phyloP scores from a whole-genome alignment of 92 coral and sea anemone genomes.

The Phymanthus crucifer region DNA sequence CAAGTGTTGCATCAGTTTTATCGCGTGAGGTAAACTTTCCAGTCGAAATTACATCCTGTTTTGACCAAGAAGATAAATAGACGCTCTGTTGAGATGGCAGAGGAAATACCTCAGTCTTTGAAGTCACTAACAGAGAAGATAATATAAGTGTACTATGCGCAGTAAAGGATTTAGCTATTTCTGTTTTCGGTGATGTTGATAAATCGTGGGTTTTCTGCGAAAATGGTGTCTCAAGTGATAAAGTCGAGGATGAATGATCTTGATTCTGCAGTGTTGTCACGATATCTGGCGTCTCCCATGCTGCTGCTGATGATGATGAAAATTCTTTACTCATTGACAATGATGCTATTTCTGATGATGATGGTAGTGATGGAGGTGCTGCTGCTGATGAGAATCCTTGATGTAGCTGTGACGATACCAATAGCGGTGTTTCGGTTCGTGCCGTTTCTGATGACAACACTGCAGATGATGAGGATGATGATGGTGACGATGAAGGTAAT shows the following conservation, averaged over 20 bases:
- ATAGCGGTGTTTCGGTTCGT: not conserved
- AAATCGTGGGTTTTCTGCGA: too few relatives aligned
- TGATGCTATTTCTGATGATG: too few relatives aligned
- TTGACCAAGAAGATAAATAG: not conserved
- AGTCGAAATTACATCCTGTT: not conserved
- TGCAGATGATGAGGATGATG: slow-evolving; percentile 1
- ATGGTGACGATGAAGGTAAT: not conserved
- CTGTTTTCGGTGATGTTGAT: not conserved
- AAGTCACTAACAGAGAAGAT: not conserved
- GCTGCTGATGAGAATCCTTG: not conserved
- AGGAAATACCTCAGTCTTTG: not conserved
- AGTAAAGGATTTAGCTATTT: not conserved
- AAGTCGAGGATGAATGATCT: too few relatives aligned
- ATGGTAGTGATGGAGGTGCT: too few relatives aligned
- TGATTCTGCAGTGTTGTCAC: too few relatives aligned
- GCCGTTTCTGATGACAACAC: not conserved
- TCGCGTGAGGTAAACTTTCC: not conserved
- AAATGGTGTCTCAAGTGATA: too few relatives aligned
- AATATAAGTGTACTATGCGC: not conserved
- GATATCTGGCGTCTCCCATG: too few relatives aligned
- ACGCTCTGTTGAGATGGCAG: not conserved
- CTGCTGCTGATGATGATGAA: not conserved
- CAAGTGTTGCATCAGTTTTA: not conserved
- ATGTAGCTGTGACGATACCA: not conserved
- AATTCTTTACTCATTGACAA: not conserved